Evolutionary conservation across 2,888 invertebrate species (phyloP), one percentile per base, ranked within the genome.

Genomic region (Camptogramma bilineatum): DNA sequence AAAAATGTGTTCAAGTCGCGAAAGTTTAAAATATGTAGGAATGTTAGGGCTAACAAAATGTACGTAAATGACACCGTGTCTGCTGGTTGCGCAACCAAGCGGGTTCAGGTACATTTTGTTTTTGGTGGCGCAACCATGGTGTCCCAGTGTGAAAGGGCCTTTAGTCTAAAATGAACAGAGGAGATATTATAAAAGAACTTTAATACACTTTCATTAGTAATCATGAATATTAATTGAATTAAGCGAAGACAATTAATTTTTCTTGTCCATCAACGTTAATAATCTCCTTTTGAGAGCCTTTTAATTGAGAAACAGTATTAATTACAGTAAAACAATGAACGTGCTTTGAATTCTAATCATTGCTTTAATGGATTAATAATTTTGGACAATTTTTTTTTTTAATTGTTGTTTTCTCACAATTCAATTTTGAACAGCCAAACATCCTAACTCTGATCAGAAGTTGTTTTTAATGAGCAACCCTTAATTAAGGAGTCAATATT

Each of bases 401-500:
- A n/a, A n/a, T n/a, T n/a, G n/a, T n/a, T 50, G 24, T 28, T 7
- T 5, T 28, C 28, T 7, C 28, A 5, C 28, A 4, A 28, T 28
- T 28, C 7, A 28, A 7, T 28, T 28, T 28, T 28, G n/a, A 28
- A 28, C 28, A 28, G 28, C 24, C 71, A 74, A 73, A 62, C 69
- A 66, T 67, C 5, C 28, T 28, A 28, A 28, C 5, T 8, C 28
- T 28, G 28, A 28, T 39, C 10, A 39, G 2, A 39, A 39, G 34
- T 4, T 13, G 34, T 39, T 39, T 39, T 39, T 13, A 13, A 13
- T 39, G 34, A 39, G 34, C 13, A 39, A 39, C 34, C 34, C 13
- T 34, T 73, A 70, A 75, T 74, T 71, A 63, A 18, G 28, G 51
- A 63, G 52, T 46, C 56, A 58, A 69, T 72, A 73, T 71, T 71